Conservation (phyloP, 2,888 invertebrate species). For the Sminthurinus aureus region DNA sequence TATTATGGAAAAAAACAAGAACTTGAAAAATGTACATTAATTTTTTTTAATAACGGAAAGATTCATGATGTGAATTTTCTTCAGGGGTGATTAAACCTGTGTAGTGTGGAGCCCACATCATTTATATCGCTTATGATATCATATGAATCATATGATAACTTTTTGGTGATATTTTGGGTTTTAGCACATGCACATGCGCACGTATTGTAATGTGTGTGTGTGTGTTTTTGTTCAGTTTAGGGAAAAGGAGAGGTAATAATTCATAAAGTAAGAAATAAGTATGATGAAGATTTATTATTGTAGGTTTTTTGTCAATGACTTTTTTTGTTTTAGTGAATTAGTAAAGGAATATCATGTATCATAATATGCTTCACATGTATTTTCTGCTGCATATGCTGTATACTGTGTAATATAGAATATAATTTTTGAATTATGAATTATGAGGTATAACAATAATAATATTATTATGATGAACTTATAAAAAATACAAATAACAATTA, state of each 20-base stretch:
- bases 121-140: not conserved
- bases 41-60: not conserved
- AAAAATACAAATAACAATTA: too few relatives aligned
- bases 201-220: too few relatives aligned
- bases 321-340: not conserved
- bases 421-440: too few relatives aligned
- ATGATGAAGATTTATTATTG: not conserved
- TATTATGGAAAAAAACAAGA: too few relatives aligned
- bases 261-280: not conserved
- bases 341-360: too few relatives aligned
- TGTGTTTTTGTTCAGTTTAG: too few relatives aligned
- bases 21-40: too few relatives aligned
- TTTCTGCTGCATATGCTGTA: not conserved
- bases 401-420: not conserved
- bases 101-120: not conserved
- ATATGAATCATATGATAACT: not conserved
- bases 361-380: too few relatives aligned
- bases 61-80: slow-evolving; percentile 7
- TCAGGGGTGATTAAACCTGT: slow-evolving; percentile 10
- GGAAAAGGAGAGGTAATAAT: too few relatives aligned
- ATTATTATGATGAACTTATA: too few relatives aligned
- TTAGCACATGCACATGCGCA: too few relatives aligned
- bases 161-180: too few relatives aligned
- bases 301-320: not conserved
- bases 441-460: not conserved